Evolutionary conservation across 2,888 invertebrate genomes (phyloP).

Genomic region (Xestia sexstrigata): DNA sequence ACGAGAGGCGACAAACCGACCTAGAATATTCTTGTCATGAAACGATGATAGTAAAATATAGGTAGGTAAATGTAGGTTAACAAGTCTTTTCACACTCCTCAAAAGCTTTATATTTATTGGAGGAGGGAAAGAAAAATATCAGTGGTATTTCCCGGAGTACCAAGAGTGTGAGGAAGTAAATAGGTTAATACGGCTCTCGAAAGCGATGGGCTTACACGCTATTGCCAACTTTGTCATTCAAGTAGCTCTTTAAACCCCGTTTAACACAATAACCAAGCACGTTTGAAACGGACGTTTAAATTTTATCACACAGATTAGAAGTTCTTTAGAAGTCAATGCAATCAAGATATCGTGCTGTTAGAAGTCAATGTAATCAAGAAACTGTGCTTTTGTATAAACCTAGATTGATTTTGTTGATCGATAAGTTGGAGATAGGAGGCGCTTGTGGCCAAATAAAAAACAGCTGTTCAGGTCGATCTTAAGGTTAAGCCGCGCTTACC

Average conservation of each 20-base stretch:
- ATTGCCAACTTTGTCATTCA: slow-evolving; percentile 63
- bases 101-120: slow-evolving; percentile 16
- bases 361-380: background rate
- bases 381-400: background rate
- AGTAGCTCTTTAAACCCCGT: slow-evolving; percentile 47
- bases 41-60: background rate
- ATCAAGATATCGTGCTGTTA: slow-evolving; percentile 4
- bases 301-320: slow-evolving; percentile 49
- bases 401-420: background rate
- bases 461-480: too few relatives aligned
- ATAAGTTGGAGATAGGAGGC: background rate
- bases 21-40: background rate
- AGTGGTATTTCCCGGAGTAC: slow-evolving; percentile 27
- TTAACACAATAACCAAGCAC: slow-evolving; percentile 56
- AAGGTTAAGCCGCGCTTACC: too few relatives aligned
- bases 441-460: too few relatives aligned
- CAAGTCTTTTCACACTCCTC: slow-evolving; percentile 26
- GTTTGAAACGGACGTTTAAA: slow-evolving; percentile 48
- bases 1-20: background rate
- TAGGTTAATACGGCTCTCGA: slow-evolving; percentile 61
- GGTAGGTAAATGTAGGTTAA: slow-evolving; percentile 1
- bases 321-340: slow-evolving; percentile 8
- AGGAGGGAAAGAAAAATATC: slow-evolving; percentile 51
- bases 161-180: slow-evolving; percentile 47
- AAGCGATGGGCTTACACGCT: slow-evolving; percentile 60